Base-by-base conservation (phyloP, 2,797 vertebrate species). In the Megaceryle alcyon region DNA sequence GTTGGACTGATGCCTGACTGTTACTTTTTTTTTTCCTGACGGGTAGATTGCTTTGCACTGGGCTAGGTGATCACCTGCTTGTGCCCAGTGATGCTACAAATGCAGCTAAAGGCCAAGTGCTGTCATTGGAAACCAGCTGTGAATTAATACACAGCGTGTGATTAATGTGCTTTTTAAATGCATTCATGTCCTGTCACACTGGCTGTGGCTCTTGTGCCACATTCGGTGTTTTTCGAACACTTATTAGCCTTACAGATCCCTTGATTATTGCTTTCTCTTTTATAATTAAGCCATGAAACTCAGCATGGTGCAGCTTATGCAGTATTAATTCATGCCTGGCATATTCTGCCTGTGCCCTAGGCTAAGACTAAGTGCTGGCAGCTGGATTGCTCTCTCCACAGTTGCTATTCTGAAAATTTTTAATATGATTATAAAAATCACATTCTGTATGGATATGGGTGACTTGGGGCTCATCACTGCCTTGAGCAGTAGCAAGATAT, bases 181-280 rank as follows among this genome's bases (percentile, higher is more conserved):
- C 82, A 44, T 95, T 91, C 92, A 16, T 87, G 83, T 94, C 87
- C 93, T 92, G 80, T 33, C 26, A 0, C 64, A n/a, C 78, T 71
- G 90, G 73, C 89, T 90, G 84, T 0, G 9, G 92, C 73, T 87
- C 64, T 88, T 9, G 75, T 95, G 93, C 92, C 96, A 80, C 96
- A 68, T 90, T 93, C 31, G 6, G 78, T 80, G 91, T 71, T 92
- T 90, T 87, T 91, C 41, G 94, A 96, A 92, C 94, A 57, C 68
- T 90, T 92, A 96, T 97, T 96, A 95, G 95, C 95, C 88, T 82
- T 82, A 92, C 81, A 87, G 94, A 96, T 95, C 95, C 95, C 95
- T 82, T 96, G 94, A 95, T 96, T 96, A 96, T 93, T 90, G 81
- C 96, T 92, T 94, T 96, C 94, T 94, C 75, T 95, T 88, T 87